Evolutionary conservation across 2,888 invertebrate genomes (phyloP).

Genomic region (Ochropacha duplaris): DNA sequence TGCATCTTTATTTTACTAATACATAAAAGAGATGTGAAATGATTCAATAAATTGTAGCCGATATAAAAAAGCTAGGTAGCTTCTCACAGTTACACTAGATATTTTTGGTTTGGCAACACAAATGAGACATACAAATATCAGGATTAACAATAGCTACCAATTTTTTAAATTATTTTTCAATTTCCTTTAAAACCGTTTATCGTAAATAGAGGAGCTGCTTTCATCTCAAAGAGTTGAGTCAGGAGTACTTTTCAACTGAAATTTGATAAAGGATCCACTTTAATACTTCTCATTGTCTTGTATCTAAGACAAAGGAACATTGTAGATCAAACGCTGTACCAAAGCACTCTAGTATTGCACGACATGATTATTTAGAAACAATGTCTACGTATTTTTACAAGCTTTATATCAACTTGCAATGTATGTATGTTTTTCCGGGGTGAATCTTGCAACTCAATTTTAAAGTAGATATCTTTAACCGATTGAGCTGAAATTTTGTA

Average conservation of each 20-base stretch:
- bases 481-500: too few relatives aligned
- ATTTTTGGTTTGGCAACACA: too few relatives aligned
- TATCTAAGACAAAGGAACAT: slow-evolving; percentile 16
- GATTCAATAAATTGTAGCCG: too few relatives aligned
- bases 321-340: neutral
- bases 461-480: too few relatives aligned
- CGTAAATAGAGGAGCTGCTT: neutral
- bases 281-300: slow-evolving; percentile 25
- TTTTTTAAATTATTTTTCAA: neutral
- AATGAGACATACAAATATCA: too few relatives aligned
- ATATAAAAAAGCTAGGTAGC: too few relatives aligned
- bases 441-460: too few relatives aligned
- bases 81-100: too few relatives aligned
- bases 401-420: too few relatives aligned
- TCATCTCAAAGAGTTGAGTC: slow-evolving; percentile 6
- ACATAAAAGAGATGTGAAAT: neutral
- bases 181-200: neutral
- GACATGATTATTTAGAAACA: neutral
- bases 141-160: too few relatives aligned
- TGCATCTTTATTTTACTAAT: neutral
- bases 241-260: slow-evolving; percentile 20
- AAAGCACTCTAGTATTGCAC: neutral
- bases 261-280: slow-evolving; percentile 27
- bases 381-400: neutral
- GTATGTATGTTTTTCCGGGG: too few relatives aligned